Evolutionary conservation across 2,113 vertebrate genomes (phyloP).

Genomic region (Apaloderma vittatum): DNA sequence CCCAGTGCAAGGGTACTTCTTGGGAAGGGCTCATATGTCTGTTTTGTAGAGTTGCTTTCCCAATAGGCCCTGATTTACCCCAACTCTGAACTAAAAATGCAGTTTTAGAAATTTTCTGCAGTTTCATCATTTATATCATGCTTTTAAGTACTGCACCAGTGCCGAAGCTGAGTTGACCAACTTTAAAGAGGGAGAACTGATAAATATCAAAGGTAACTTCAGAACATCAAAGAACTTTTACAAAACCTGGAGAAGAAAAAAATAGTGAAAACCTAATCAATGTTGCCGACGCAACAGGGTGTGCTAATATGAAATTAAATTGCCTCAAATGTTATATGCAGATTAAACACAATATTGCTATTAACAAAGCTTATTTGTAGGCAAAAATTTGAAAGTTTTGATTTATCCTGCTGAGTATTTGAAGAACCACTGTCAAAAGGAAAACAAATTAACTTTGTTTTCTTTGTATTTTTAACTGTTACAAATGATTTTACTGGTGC

Average conservation of each 20-base stretch:
- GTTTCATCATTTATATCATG: not conserved
- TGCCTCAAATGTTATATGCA: constrained; percentile 31
- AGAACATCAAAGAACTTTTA: constrained; percentile 24
- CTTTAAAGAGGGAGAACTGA: not conserved
- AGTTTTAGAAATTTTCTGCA: not conserved
- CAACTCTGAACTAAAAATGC: not conserved
- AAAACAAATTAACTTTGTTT: constrained; percentile 50
- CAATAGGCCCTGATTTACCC: not conserved
- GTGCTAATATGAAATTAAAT: constrained; percentile 32
- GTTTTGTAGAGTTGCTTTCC: not conserved
- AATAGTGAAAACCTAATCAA: not conserved
- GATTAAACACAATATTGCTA: constrained; percentile 28
- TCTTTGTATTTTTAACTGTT: constrained; percentile 40
- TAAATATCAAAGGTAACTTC: constrained; percentile 26
- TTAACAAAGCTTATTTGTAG: constrained; percentile 53
- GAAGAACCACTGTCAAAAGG: constrained; percentile 16
- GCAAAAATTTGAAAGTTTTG: constrained; percentile 53
- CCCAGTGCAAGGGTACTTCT: fast-evolving
- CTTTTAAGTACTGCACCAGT: not conserved
- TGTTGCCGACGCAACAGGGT: not conserved
- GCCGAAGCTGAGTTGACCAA: not conserved
- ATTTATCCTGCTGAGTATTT: constrained; percentile 37
- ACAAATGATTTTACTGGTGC: constrained; percentile 40
- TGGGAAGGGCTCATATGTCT: not conserved
- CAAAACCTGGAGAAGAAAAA: not conserved